Conservation (phyloP, 2,113 vertebrate genomes). For the Arothron firmamentum region DNA sequence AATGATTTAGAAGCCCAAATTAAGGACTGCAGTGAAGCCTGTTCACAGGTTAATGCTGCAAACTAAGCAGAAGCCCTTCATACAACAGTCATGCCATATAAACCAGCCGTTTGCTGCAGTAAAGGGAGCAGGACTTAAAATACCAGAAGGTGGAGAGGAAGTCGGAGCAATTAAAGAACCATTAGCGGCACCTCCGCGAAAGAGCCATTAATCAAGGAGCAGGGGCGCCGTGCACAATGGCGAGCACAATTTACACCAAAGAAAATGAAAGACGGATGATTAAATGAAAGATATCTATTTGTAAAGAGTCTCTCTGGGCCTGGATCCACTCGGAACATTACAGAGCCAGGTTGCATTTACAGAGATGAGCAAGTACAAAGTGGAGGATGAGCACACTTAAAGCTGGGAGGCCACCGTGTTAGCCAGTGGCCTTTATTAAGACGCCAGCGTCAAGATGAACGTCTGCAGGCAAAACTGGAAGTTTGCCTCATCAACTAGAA, state of each 20-base stretch:
- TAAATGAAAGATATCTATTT: constrained; percentile 60
- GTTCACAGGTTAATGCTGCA: constrained; percentile 12
- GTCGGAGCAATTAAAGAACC: constrained; percentile 72
- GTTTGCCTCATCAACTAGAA: not conserved
- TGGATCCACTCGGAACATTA: constrained; percentile 1
- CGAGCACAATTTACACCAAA: constrained; percentile 43
- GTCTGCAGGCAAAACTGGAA: not conserved
- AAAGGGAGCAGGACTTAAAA: constrained; percentile 33
- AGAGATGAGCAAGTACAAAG: constrained; percentile 9
- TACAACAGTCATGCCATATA: constrained; percentile 4
- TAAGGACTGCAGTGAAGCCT: too few species aligned
- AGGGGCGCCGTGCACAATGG: constrained; percentile 50
- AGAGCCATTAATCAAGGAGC: constrained; percentile 71
- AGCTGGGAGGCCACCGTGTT: not conserved
- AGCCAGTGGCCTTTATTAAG: not conserved
- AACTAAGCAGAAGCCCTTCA: not conserved
- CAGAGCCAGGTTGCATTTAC: constrained; percentile 29
- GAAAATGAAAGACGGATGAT: constrained; percentile 54
- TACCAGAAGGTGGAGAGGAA: constrained; percentile 54
- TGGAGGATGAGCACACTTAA: not conserved
- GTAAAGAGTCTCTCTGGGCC: constrained; percentile 37
- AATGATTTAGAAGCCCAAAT: too few species aligned
- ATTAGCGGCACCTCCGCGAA: constrained; percentile 70
- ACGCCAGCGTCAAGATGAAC: not conserved
- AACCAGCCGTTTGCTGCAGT: constrained; percentile 28